Conservation (phyloP, 2,797 vertebrate species). For the Orientallactaga sibirica region DNA sequence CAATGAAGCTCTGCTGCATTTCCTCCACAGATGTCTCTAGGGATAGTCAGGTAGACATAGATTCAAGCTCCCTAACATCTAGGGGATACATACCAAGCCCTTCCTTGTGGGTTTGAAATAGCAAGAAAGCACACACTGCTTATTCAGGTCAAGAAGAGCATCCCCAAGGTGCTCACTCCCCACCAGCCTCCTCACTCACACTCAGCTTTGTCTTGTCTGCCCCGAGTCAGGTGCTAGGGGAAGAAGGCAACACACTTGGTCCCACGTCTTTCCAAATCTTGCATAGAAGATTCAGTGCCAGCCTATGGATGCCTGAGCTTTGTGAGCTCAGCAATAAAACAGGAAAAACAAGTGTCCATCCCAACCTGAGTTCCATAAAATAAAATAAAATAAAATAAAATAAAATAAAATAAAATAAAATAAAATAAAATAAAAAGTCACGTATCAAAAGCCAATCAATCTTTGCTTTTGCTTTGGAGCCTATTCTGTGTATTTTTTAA, state of each 20-base stretch:
- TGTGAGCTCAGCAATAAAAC: background rate
- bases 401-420: no score
- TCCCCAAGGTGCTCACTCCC: background rate
- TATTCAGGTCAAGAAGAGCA: background rate
- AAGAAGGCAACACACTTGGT: background rate
- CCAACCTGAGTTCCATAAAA: background rate
- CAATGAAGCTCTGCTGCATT: background rate
- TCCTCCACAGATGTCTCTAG: background rate
- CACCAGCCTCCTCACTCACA: background rate
- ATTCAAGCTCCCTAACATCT: background rate
- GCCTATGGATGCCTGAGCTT: background rate
- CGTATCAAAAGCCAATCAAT: background rate
- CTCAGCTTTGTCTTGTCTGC: background rate
- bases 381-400: no score
- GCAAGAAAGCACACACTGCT: background rate
- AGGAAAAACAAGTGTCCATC: background rate
- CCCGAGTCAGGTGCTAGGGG: background rate
- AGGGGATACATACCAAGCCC: background rate
- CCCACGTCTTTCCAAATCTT: background rate
- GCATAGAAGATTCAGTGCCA: background rate
- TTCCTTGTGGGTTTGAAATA: background rate
- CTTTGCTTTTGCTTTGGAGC: background rate
- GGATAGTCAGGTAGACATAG: background rate
- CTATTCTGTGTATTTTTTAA: slow-evolving; percentile 40
- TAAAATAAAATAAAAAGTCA: slow-evolving; percentile 1